phyloP scores from a whole-genome alignment of 2,888 invertebrate genomes.

The Cremastinae sp. region DNA sequence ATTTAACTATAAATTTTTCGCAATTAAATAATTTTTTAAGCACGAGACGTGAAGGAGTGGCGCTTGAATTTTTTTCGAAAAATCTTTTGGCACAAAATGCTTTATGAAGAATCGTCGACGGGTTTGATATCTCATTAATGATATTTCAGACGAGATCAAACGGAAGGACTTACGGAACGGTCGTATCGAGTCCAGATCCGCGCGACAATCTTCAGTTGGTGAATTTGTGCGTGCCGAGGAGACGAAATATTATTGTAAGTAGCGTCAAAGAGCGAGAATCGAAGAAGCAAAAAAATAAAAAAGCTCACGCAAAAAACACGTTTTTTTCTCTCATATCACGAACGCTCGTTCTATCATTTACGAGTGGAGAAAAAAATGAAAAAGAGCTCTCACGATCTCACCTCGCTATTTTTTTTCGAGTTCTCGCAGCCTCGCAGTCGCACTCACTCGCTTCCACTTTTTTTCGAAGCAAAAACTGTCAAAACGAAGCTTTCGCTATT shows the following conservation, averaged over 20 bases:
- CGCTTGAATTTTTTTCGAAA: no score
- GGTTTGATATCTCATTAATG: slow-evolving; percentile 66
- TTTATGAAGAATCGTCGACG: slow-evolving; percentile 50
- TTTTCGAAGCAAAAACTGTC: not conserved
- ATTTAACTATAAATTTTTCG: no score
- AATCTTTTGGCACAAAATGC: no score
- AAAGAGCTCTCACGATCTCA: slow-evolving; percentile 38
- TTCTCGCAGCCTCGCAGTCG: slow-evolving; percentile 22
- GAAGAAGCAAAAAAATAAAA: not conserved
- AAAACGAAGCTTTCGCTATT: not conserved
- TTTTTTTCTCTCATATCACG: slow-evolving; percentile 34
- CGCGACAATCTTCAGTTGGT: slow-evolving; percentile 75
- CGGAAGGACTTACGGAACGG: slow-evolving; percentile 68
- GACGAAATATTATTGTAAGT: slow-evolving; percentile 76
- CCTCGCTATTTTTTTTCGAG: slow-evolving; percentile 19
- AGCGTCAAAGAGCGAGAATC: slow-evolving; percentile 60
- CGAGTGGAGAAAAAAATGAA: not conserved
- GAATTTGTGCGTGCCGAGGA: slow-evolving; percentile 75
- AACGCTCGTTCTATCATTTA: slow-evolving; percentile 11
- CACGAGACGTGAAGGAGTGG: not conserved
- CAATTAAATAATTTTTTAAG: no score
- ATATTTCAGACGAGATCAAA: slow-evolving; percentile 74
- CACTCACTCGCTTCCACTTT: slow-evolving; percentile 48
- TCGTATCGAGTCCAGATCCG: slow-evolving; percentile 69
- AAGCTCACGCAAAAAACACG: slow-evolving; percentile 44